A percentile compares a stretch with the other conserved stretches of the same genome.
These are phyloP conservation scores for Lamellibrachia luymesi DNA, from an alignment of 1,140 invertebrate genomes.

Conservation along the genomic window DNA sequence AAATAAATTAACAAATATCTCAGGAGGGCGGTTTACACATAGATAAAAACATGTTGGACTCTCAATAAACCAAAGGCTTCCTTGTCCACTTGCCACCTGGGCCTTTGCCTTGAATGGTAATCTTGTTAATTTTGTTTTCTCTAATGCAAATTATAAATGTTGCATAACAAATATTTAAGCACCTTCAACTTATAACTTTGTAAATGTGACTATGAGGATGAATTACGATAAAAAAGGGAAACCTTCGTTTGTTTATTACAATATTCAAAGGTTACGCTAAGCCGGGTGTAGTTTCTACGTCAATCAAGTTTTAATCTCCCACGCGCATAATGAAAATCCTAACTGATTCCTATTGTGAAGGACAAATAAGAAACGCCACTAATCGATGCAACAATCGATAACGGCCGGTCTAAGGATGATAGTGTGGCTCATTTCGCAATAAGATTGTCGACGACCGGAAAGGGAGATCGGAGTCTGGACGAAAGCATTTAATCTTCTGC, in stretches of 20 bases:
- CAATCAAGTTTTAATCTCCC: background rate
- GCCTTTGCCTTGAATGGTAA: no score
- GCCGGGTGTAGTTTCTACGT: background rate
- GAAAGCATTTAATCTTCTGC: background rate
- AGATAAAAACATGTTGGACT: no score
- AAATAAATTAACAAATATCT: no score
- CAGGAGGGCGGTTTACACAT: no score
- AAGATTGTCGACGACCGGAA: background rate
- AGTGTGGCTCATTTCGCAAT: background rate
- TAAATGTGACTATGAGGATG: no score
- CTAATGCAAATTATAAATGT: no score
- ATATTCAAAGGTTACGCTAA: background rate
- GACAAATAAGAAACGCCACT: background rate
- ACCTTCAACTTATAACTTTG: no score
- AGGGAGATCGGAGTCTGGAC: background rate
- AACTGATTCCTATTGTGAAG: background rate
- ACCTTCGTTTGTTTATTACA: background rate
- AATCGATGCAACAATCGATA: background rate
- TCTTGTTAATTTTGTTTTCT: no score
- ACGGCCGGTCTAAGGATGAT: background rate
- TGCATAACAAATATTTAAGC: no score
- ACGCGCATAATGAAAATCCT: background rate
- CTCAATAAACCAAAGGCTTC: no score
- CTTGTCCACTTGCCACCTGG: no score
- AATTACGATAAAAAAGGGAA: background rate